These are phyloP conservation scores for Gobionotothen gibberifrons DNA, from an alignment of 2,797 vertebrate genomes.

Conservation along the genomic window DNA sequence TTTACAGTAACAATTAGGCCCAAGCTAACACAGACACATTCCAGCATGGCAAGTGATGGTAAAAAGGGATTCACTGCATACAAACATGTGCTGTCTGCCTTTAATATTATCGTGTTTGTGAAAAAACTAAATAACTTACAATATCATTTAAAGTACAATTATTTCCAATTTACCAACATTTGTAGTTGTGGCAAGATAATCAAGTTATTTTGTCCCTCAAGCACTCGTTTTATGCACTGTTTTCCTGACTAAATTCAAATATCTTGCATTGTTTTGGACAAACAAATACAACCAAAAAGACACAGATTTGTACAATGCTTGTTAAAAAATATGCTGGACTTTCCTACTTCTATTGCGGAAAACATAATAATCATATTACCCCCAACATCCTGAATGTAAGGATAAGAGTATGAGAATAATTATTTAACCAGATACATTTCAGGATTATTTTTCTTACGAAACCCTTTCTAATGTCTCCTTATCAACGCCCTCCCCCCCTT, in stretches of 20 bases:
- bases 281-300: neutral
- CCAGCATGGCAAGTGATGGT: neutral
- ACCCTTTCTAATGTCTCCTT: neutral
- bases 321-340: neutral
- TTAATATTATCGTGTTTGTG: neutral
- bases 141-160: neutral
- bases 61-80: slow-evolving; percentile 1
- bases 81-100: neutral
- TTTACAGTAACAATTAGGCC: slow-evolving; percentile 21
- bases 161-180: neutral
- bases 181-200: neutral
- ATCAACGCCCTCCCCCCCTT: neutral
- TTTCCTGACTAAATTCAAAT: too few species aligned
- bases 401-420: slow-evolving; percentile 79
- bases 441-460: neutral
- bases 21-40: neutral
- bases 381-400: too few species aligned
- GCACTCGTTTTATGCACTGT: neutral
- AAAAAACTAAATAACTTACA: neutral
- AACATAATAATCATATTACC: slow-evolving; percentile 1
- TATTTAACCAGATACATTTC: slow-evolving; percentile 86
- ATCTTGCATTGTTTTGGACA: too few species aligned
- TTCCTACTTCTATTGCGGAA: too few species aligned
- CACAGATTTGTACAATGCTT: neutral
- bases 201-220: neutral